Evolutionary conservation across 2,888 invertebrate genomes (phyloP).

Genomic region (Zygothrica quintamaculata): DNA sequence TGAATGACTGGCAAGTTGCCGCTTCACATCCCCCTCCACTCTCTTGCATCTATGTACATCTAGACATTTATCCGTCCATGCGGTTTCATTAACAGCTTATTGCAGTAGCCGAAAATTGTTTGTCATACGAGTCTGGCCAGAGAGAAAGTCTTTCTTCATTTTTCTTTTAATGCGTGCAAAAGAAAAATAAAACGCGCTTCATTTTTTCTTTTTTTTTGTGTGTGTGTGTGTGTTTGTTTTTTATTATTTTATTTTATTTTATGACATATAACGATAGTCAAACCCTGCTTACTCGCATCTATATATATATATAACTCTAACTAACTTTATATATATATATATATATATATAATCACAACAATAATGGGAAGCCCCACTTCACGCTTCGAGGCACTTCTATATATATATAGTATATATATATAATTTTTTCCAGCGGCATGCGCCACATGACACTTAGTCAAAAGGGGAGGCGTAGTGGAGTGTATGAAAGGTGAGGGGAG

Average conservation of each 20-base stretch:
- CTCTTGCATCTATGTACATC: not conserved
- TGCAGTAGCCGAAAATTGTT: slow-evolving; percentile 69
- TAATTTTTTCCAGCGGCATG: slow-evolving; percentile 53
- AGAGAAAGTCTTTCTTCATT: slow-evolving; percentile 72
- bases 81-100: slow-evolving; percentile 75
- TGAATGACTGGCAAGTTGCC: slow-evolving; percentile 54
- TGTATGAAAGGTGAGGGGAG: too few species aligned
- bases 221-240: too few species aligned
- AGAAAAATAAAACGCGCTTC: slow-evolving; percentile 52
- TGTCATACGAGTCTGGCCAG: slow-evolving; percentile 60
- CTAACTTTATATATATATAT: slow-evolving; percentile 51
- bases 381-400: slow-evolving; percentile 58
- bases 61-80: slow-evolving; percentile 7
- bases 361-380: slow-evolving; percentile 70
- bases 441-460: slow-evolving; percentile 74
- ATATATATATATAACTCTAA: slow-evolving; percentile 43
- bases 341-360: slow-evolving; percentile 42
- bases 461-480: slow-evolving; percentile 13
- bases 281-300: slow-evolving; percentile 41
- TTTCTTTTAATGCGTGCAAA: slow-evolving; percentile 56
- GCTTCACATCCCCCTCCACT: too few species aligned
- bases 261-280: slow-evolving; percentile 36
- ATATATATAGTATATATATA: not conserved
- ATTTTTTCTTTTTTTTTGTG: too few species aligned
- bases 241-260: too few species aligned